A percentile compares a stretch with the other conserved stretches of the same genome.
Conservation (phyloP, 2,888 invertebrate genomes). For the Eumacrocentrus americanus region DNA sequence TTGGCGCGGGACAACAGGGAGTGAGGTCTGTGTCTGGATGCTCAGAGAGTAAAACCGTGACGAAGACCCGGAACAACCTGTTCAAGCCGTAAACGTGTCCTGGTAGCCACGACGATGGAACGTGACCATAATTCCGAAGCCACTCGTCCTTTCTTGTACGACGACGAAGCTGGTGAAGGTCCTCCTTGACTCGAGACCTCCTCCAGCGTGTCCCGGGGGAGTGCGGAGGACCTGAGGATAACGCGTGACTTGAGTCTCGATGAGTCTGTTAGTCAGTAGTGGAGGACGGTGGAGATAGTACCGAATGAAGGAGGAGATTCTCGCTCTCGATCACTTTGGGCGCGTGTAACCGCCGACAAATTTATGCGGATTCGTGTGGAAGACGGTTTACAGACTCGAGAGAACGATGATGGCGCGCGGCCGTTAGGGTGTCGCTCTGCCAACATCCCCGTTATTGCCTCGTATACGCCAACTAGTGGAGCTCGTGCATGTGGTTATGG, state of each 20-base stretch:
- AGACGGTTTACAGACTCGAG: background rate
- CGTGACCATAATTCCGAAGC: constrained; percentile 23
- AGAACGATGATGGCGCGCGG: constrained; percentile 17
- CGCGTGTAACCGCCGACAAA: background rate
- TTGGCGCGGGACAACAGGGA: background rate
- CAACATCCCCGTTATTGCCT: constrained; percentile 7
- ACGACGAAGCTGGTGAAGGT: background rate
- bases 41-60: constrained; percentile 7
- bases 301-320: background rate
- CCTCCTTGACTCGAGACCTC: background rate
- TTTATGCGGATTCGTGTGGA: background rate
- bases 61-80: constrained; percentile 35
- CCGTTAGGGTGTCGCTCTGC: background rate
- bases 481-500: constrained; percentile 20
- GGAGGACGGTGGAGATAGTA: background rate
- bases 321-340: background rate
- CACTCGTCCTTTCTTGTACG: background rate
- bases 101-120: constrained; percentile 33
- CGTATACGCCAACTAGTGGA: constrained; percentile 13
- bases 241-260: background rate
- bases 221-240: background rate
- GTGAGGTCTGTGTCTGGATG: background rate
- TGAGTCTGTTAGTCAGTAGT: background rate
- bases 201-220: background rate
- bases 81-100: constrained; percentile 43